Base-by-base conservation (phyloP, 2,113 vertebrate genomes). In the Rattus rattus region DNA sequence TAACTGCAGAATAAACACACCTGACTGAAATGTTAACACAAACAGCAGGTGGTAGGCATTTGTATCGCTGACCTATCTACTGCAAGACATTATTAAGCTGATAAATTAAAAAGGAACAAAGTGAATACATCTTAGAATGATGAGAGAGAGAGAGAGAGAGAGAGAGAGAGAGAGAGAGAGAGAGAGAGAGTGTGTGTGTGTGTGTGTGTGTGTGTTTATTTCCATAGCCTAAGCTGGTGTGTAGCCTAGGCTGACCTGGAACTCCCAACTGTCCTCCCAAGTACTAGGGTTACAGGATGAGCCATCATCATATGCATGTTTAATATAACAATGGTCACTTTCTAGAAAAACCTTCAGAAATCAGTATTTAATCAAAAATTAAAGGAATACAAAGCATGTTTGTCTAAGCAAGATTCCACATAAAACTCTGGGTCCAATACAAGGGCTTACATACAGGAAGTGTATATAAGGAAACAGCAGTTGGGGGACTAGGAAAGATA, bases 321-420 rank as follows among this genome's bases (percentile, higher is more conserved):
- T 76, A 81, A 75, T 80, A n/a, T 59, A 87, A 76, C 33, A 94
- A 90, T 43, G 88, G 63, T 96, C 54, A 81, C 39, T 94, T 96
- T n/a, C 75, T 77, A 87, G 73, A 90, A 94, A 92, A 96, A 88
- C 1, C 24, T 91, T 92, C 84, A 91, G n/a, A 95, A 77, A 52
- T 72, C 52, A 89, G 79, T 2, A 79, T 56, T 92, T 49, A 65
- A 67, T 89, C 72, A 94, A 47, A 72, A 96, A 81, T 43, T 83
- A 39, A 96, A 33, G 20, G n/a, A 85, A 90, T 88, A 67, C 1
- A 83, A 93, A 54, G 93, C 69, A 8, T 80, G 69, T 36, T 83
- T 90, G 2, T 92, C 77, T 93, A 61, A 84, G 61, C 10, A 88
- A 39, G 63, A 88, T 88, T 92, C 22, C 19, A 13, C 63, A 5